Base-by-base conservation (phyloP, 2,797 vertebrate species). In the Sebastes kiyomatsui region DNA sequence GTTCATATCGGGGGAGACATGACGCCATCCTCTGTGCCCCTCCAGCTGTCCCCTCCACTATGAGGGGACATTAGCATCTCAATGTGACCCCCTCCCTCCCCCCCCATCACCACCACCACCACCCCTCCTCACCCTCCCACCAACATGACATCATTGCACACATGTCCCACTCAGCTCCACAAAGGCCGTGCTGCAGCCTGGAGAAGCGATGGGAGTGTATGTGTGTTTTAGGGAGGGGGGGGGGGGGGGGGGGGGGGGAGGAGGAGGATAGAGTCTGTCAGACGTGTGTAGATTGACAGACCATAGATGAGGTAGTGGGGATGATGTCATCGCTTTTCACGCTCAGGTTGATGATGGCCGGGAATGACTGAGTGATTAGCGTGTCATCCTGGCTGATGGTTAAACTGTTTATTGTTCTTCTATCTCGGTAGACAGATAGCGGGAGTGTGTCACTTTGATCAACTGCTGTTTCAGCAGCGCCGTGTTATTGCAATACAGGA, bases 81-180 rank as follows among this genome's bases (percentile, higher is more conserved):
- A 94, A 95, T 95, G 86, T 83, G 65, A 84, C 61, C 71, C 85
- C 77, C 49, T 33, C 12, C 55, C 49, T 83, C 79, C 71, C 85
- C 79, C 56, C 52, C 12, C 60, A 13, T 13, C 42, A 18, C 6
- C 42, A 46, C 16, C 49, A 23, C 22, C 18, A 18, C 60, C 64
- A 49, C 66, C 60, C 22, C 32, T 79, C 80, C 79, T 69, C 79
- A 68, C 74, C 79, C 82, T 67, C 77, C 86, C 56, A 90, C 86
- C 56, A 90, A 90, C 87, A 95, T 95, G 94, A 95, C 94, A 95
- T 94, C 94, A 94, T 94, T 87, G 91, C 93, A 94, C 93, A 93
- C 93, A 93, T 93, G 90, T 92, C 92, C 92, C 92, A 87, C 91
- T 93, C 92, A 89, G 88, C 90, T 77, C 76, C 87, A 94, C 93